Percentiles rank a stretch among this genome's conserved stretches.
phyloP scores from a whole-genome alignment of 2,888 invertebrate species.

The Ectemnius lituratus region DNA sequence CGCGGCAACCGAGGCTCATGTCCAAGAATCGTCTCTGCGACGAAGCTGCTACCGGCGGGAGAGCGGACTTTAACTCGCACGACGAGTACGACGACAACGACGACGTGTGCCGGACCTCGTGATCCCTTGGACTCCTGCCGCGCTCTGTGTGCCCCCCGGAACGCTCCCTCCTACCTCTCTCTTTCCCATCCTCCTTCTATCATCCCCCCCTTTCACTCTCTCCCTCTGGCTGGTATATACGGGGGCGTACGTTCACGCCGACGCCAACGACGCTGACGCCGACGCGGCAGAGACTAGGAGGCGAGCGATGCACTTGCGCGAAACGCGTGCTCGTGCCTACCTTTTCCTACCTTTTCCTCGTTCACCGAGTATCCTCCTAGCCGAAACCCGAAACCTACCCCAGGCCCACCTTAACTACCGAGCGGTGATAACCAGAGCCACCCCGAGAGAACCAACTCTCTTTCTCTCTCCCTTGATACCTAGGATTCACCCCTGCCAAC shows the following conservation, averaged over 20 bases:
- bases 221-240: too few relatives aligned
- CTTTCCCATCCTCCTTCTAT: too few relatives aligned
- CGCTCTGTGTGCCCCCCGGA: slow-evolving; percentile 59
- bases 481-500: slow-evolving; percentile 14
- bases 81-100: slow-evolving; percentile 8
- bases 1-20: slow-evolving; percentile 63
- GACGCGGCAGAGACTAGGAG: slow-evolving; percentile 49
- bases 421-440: slow-evolving; percentile 42
- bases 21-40: slow-evolving; percentile 50
- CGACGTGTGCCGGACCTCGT: slow-evolving; percentile 58
- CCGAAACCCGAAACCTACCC: slow-evolving; percentile 26
- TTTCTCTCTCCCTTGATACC: slow-evolving; percentile 10
- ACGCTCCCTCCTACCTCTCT: slow-evolving; percentile 24
- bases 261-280: slow-evolving; percentile 78
- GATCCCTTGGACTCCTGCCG: slow-evolving; percentile 66
- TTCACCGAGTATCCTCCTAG: slow-evolving; percentile 28
- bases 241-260: slow-evolving; percentile 62
- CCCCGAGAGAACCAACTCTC: slow-evolving; percentile 1
- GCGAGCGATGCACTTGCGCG: slow-evolving; percentile 77
- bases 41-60: slow-evolving; percentile 48
- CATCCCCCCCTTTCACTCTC: too few relatives aligned
- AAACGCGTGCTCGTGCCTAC: too few relatives aligned
- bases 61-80: slow-evolving; percentile 29
- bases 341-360: slow-evolving; percentile 14
- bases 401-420: slow-evolving; percentile 44